Conservation (phyloP, 2,888 invertebrate species). For the Crepidodera aurea region DNA sequence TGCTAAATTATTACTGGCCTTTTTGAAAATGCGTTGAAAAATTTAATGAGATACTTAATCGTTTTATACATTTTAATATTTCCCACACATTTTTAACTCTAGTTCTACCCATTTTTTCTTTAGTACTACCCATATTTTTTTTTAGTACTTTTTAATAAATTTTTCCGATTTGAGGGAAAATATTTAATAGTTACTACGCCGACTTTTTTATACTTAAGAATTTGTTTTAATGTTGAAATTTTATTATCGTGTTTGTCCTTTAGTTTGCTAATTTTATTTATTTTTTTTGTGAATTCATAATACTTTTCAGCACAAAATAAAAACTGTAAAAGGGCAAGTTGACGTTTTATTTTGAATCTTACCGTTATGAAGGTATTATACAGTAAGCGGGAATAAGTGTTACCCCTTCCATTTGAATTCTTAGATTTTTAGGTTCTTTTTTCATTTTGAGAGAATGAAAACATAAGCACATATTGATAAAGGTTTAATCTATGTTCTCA, state of each 20-base stretch:
- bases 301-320: constrained; percentile 57
- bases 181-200: constrained; percentile 19
- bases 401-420: no score
- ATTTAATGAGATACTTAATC: constrained; percentile 38
- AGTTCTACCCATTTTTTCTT: neutral
- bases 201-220: constrained; percentile 49
- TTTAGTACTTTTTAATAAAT: no score
- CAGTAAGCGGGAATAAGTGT: no score
- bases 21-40: constrained; percentile 35
- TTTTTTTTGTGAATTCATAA: constrained; percentile 53
- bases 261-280: constrained; percentile 54
- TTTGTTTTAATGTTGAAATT: constrained; percentile 56
- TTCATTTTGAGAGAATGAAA: no score
- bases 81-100: constrained; percentile 4
- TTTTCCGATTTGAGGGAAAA: constrained; percentile 1
- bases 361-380: no score
- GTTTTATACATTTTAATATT: constrained; percentile 30
- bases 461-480: no score
- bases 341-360: constrained; percentile 19
- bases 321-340: constrained; percentile 35
- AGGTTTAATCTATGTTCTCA: no score
- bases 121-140: neutral
- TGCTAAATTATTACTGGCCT: constrained; percentile 51
- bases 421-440: no score
- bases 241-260: constrained; percentile 55